A percentile compares a stretch with the other conserved stretches of the same genome.
phyloP scores from a whole-genome alignment of 1,140 invertebrate species.

The Branchinecta lindahli region DNA sequence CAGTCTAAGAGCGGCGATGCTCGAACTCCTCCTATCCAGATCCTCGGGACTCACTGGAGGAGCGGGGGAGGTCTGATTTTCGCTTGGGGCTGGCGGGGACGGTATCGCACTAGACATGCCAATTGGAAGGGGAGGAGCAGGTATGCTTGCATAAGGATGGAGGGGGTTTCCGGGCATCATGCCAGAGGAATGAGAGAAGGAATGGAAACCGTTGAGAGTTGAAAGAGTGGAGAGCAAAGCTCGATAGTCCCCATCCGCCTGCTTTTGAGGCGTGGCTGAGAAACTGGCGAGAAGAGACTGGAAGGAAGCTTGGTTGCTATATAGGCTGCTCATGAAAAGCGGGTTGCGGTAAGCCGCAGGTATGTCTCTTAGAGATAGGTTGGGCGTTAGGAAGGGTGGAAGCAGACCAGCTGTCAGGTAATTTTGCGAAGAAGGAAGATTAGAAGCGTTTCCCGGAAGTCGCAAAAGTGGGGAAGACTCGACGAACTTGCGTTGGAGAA shows the following conservation, averaged over 20 bases:
- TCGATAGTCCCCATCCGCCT: constrained; percentile 29
- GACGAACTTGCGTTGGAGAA: constrained; percentile 21
- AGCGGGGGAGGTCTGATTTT: constrained; percentile 12
- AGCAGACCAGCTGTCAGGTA: background rate
- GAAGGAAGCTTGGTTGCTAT: constrained; percentile 46
- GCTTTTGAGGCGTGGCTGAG: constrained; percentile 44
- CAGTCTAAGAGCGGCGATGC: constrained; percentile 71
- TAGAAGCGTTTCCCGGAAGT: background rate
- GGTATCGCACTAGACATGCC: constrained; percentile 19
- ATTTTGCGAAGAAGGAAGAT: background rate
- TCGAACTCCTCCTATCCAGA: constrained; percentile 66
- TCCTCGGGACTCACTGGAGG: constrained; percentile 23
- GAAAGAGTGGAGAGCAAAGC: constrained; percentile 22
- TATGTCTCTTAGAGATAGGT: constrained; percentile 25
- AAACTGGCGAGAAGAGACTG: constrained; percentile 67
- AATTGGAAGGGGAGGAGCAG: constrained; percentile 26
- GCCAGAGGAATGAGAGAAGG: constrained; percentile 33
- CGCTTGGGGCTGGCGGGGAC: constrained; percentile 19
- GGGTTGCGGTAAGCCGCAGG: constrained; percentile 21
- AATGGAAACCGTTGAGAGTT: constrained; percentile 30
- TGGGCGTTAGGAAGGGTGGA: constrained; percentile 15
- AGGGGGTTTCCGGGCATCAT: constrained; percentile 25
- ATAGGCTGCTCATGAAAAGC: constrained; percentile 18
- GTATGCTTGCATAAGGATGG: constrained; percentile 22
- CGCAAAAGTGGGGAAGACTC: background rate